These are phyloP conservation scores for Melanophora roralis DNA, from an alignment of 2,888 invertebrate species.

Conservation along the genomic window DNA sequence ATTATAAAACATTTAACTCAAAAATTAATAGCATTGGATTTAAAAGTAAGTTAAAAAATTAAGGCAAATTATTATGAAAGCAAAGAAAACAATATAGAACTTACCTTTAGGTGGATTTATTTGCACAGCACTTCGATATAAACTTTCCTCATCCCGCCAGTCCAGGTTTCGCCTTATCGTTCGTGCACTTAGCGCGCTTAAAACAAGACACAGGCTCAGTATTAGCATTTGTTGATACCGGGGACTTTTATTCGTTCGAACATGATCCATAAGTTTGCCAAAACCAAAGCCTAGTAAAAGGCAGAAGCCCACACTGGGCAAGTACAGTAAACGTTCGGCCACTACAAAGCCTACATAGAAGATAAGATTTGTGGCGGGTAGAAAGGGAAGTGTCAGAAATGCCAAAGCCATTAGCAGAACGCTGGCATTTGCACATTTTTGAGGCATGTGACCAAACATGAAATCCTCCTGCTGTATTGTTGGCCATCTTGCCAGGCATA, in stretches of 20 bases:
- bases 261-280: constrained; percentile 76
- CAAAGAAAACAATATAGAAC: constrained; percentile 7
- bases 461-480: constrained; percentile 34
- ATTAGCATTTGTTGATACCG: constrained; percentile 69
- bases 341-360: constrained; percentile 99
- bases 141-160: constrained; percentile 94
- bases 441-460: constrained; percentile 48
- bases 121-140: constrained; percentile 92
- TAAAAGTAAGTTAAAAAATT: no score
- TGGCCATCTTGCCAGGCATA: constrained; percentile 36
- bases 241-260: constrained; percentile 75
- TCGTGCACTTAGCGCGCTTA: constrained; percentile 85
- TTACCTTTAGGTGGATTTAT: constrained; percentile 99
- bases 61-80: no score
- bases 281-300: constrained; percentile 89
- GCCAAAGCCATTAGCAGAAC: constrained; percentile 82
- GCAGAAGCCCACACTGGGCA: constrained; percentile 97
- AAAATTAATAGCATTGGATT: no score
- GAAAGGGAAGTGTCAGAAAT: constrained; percentile 92
- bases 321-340: constrained; percentile 96
- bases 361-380: constrained; percentile 96
- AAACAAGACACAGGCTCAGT: constrained; percentile 78
- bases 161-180: constrained; percentile 91
- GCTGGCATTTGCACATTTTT: constrained; percentile 65
- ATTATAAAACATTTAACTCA: no score